Base-by-base conservation (phyloP, 2,797 vertebrate genomes). In the Urosaurus nigricauda region DNA sequence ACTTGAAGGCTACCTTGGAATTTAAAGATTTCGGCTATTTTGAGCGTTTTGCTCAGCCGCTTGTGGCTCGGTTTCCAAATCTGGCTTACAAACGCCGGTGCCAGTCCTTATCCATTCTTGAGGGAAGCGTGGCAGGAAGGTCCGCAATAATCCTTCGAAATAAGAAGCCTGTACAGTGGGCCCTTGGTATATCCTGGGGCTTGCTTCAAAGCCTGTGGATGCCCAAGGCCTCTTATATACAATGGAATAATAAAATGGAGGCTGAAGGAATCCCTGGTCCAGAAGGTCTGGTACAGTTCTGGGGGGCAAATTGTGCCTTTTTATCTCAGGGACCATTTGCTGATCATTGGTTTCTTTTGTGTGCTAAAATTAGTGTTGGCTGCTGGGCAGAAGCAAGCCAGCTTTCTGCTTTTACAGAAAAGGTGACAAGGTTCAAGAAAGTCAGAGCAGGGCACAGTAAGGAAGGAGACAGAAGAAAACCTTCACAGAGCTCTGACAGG, bases 41-140 rank as follows among this genome's bases (percentile, higher is more conserved):
- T 60, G 1, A 56, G 53, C 40, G 78, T 90, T 90, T 80, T 47
- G 19, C 86, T 91, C 79, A 17, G 1, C 86, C 32, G 58, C 82
- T 16, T 0, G 89, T 83, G 5, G 1, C 86, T 92, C 86, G 26
- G n/a, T 79, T 91, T 91, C 21, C 32, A 71, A 26, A 32, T n/a
- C 37, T 19, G 16, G 21, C 79, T 1, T 73, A 86, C 21, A 21
- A 19, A 70, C 92, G 84, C 12, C 14, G 89, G 43, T 4, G 53
- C 43, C 16, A 4, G 86, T 56, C 13, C 83, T 65, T 16, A 80
- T 86, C 58, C 17, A 19, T 74, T 1, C 14, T n/a, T 83, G 56
- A 68, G 43, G 21, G 89, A 91, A 74, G 75, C 75, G 29, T 70
- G 43, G n/a, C 86, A 5, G 43, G 73, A 89, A 58, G 75, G 1